Conservation (phyloP, 2,888 invertebrate species). For the Acanthosepion pharaonis region DNA sequence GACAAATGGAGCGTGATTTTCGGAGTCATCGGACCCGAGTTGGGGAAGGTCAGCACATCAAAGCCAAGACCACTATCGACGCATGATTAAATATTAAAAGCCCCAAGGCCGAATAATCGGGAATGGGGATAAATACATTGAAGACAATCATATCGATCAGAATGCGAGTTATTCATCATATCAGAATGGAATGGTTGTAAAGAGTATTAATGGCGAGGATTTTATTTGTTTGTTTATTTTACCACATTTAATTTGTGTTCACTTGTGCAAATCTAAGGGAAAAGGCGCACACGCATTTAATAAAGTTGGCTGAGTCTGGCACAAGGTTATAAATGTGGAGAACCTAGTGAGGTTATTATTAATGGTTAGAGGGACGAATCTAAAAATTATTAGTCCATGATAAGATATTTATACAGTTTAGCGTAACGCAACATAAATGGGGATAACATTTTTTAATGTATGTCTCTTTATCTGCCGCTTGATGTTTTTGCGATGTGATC, state of each 20-base stretch:
- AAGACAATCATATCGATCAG: constrained; percentile 17
- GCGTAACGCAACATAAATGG: too few relatives aligned
- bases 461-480: too few relatives aligned
- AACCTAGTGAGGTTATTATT: too few relatives aligned
- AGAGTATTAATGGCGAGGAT: background rate
- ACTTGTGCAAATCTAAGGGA: background rate
- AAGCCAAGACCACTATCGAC: constrained; percentile 6
- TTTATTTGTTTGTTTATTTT: background rate
- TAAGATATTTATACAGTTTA: too few relatives aligned
- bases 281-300: too few relatives aligned
- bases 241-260: background rate
- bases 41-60: constrained; percentile 4
- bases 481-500: too few relatives aligned
- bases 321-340: too few relatives aligned
- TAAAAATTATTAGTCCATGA: too few relatives aligned
- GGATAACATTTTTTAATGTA: too few relatives aligned
- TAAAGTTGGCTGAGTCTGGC: too few relatives aligned
- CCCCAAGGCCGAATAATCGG: background rate
- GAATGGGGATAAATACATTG: background rate
- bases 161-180: background rate
- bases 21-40: constrained; percentile 6
- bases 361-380: too few relatives aligned
- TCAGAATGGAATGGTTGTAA: background rate
- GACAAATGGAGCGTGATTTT: constrained; percentile 23
- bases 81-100: constrained; percentile 33